Evolutionary conservation across 2,113 vertebrate species (phyloP), one percentile per base, ranked within the genome.

Genomic region (Chaenogobius annularis): DNA sequence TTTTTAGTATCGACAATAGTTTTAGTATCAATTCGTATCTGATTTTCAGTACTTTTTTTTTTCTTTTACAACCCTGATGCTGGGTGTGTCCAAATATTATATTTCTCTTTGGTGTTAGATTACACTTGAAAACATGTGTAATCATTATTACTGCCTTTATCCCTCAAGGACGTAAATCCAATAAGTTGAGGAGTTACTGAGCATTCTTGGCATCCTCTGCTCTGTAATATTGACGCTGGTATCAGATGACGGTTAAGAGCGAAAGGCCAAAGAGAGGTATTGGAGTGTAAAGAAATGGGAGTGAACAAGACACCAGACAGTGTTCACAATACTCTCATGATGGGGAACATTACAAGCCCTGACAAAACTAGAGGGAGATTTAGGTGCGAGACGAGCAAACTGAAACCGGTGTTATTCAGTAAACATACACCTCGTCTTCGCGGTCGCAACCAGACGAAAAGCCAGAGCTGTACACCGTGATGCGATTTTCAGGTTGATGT

Each of bases 151-250:
- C 72, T 52, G 37, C 63, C 20, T 26, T 71, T 69, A 52, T 17
- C 70, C 69, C 74, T 15, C 43, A 69, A 68, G 79, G 63, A 44
- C 80, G 56, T 14, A 83, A 87, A 87, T 84, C 69, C 74, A 85
- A 84, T 88, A 78, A 78, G 58, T 66, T 19, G 69, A 64, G 69
- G 73, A 67, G 81, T 79, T 31, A 74, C 83, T 59, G 14, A 14
- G 73, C 73, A 75, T 87, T 89, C 82, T 82, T 85, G 79, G 84
- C 81, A 88, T 82, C 69, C 65, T 62, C 73, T 15, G 67, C 81
- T 22, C 52, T 37, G 40, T 56, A 31, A 59, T 77, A 85, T 80
- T 10, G 80, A 88, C 10, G 82, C 37, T 19, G 0, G 69, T 71
- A 87, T 87, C 83, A 68, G 68, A 83, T 88, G 74, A 77, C 81